phyloP scores from a whole-genome alignment of 2,888 invertebrate species.

The Exocentrus adspersus region DNA sequence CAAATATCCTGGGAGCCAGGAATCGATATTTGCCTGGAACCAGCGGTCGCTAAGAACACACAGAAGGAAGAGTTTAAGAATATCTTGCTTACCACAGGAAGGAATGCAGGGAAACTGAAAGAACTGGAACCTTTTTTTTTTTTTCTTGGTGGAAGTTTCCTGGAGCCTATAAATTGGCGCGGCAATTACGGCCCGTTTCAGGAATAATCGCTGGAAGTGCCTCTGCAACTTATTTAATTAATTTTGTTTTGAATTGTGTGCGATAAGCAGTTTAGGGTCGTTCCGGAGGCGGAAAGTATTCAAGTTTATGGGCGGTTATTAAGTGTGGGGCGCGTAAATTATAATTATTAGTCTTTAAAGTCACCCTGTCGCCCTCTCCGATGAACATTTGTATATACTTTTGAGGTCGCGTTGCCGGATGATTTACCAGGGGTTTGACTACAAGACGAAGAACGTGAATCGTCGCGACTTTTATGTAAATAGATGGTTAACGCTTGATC shows the following conservation, averaged over 20 bases:
- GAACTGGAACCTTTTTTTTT: no score
- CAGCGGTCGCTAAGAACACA: background rate
- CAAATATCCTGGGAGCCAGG: background rate
- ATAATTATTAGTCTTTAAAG: background rate
- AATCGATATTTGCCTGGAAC: slow-evolving; percentile 2
- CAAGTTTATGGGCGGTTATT: background rate
- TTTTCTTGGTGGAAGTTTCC: no score
- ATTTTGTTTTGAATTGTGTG: slow-evolving; percentile 1
- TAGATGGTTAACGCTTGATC: background rate
- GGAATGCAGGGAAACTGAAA: no score
- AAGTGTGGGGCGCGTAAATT: background rate
- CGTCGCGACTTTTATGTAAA: background rate
- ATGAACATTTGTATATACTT: no score
- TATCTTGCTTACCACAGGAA: no score
- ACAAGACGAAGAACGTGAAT: no score
- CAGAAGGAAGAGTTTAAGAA: background rate
- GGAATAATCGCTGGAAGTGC: slow-evolving; percentile 7
- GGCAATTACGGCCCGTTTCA: slow-evolving; percentile 1
- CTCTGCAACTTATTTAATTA: slow-evolving; percentile 16
- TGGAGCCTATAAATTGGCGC: background rate
- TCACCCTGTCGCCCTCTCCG: no score
- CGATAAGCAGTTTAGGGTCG: background rate
- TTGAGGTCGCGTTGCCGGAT: no score
- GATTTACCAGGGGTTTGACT: no score
- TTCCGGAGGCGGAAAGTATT: background rate